A percentile compares a stretch with the other conserved stretches of the same genome.
phyloP scores from a whole-genome alignment of 2,113 vertebrate genomes.

The Ammodytes marinus region DNA sequence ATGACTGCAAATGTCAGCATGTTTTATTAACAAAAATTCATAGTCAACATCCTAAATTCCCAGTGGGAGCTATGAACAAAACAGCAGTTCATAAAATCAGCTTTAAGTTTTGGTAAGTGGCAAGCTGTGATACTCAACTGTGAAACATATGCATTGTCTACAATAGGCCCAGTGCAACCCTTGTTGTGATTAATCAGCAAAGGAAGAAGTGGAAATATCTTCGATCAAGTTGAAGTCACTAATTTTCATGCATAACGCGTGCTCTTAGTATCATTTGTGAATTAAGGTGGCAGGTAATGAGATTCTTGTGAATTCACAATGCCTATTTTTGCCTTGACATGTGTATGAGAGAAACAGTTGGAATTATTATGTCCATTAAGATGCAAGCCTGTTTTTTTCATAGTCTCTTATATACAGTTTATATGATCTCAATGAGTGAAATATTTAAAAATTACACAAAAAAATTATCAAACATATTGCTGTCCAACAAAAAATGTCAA shows the following conservation, averaged over 20 bases:
- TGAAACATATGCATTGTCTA: conserved; percentile 53
- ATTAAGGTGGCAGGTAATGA: background rate
- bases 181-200: conserved; percentile 55
- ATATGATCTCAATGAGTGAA: no score
- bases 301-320: background rate
- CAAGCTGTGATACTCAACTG: conserved; percentile 61
- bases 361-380: conserved; percentile 8
- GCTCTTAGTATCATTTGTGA: background rate
- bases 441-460: no score
- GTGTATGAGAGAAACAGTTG: background rate
- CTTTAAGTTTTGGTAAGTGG: conserved; percentile 55
- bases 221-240: conserved; percentile 3
- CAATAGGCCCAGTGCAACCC: conserved; percentile 23
- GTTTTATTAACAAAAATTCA: conserved; percentile 54
- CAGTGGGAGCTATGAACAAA: conserved; percentile 32
- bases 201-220: conserved; percentile 15
- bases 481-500: no score
- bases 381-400: background rate
- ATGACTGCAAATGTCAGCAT: conserved; percentile 56
- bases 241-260: background rate
- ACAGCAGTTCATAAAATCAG: conserved; percentile 58
- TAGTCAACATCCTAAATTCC: conserved; percentile 41
- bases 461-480: no score
- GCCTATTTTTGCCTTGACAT: background rate
- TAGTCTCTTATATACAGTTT: background rate